Conservation (phyloP, 2,797 vertebrate species). For the Pampus argenteus region DNA sequence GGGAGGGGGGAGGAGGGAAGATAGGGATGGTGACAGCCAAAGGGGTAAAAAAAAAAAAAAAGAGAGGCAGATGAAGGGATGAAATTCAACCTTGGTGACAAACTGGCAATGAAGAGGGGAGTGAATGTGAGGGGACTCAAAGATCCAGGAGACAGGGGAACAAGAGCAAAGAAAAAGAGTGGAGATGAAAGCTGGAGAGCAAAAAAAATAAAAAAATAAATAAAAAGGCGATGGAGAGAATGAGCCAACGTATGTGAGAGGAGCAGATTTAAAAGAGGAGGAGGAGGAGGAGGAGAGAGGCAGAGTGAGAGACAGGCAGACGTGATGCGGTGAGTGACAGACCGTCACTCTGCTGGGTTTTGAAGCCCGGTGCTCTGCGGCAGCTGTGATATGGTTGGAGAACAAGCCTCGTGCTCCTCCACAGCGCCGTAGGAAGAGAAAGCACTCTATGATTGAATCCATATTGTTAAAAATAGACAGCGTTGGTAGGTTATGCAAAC, state of each 20-base stretch:
- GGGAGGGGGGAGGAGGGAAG: constrained; percentile 14
- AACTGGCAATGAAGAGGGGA: constrained; percentile 41
- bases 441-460: constrained; percentile 55
- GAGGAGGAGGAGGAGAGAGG: constrained; percentile 15
- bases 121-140: constrained; percentile 40
- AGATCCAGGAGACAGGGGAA: constrained; percentile 37
- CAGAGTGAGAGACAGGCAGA: constrained; percentile 37
- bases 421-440: constrained; percentile 52
- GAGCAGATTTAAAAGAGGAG: constrained; percentile 48
- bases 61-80: constrained; percentile 56
- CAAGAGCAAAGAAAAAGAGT: constrained; percentile 26
- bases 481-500: constrained; percentile 66
- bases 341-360: constrained; percentile 70
- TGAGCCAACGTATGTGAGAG: constrained; percentile 23
- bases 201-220: constrained; percentile 25
- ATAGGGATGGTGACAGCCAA: constrained; percentile 50
- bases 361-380: constrained; percentile 67
- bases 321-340: constrained; percentile 76
- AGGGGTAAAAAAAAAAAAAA: constrained; percentile 7
- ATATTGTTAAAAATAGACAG: constrained; percentile 73
- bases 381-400: constrained; percentile 65
- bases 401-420: constrained; percentile 50
- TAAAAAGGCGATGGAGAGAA: constrained; percentile 8
- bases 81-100: constrained; percentile 66
- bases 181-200: constrained; percentile 40